Conservation (phyloP, 2,113 vertebrate genomes). For the Dipodomys merriami region DNA sequence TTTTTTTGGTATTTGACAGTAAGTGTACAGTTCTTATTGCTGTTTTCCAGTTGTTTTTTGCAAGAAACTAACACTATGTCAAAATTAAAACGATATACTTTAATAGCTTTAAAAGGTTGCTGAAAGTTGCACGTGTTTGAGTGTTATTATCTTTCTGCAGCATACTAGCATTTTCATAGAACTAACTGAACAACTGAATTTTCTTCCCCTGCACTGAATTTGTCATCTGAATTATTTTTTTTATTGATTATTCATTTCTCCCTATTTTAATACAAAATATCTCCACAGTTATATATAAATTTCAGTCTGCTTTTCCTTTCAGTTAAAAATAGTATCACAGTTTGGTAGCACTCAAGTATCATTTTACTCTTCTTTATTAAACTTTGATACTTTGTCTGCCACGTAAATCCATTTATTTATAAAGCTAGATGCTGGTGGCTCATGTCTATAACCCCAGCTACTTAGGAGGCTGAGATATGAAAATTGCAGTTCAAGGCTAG, state of each 20-base stretch:
- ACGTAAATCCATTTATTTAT: constrained; percentile 21
- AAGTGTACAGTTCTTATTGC: constrained; percentile 1
- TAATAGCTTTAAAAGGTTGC: not conserved
- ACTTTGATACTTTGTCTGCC: not conserved
- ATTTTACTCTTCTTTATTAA: not conserved
- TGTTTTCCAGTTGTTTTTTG: not conserved
- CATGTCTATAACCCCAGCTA: too few species aligned
- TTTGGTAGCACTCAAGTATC: not conserved
- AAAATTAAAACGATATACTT: constrained; percentile 2
- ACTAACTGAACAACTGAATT: not conserved
- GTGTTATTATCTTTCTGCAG: not conserved
- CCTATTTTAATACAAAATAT: not conserved
- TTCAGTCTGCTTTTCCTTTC: not conserved
- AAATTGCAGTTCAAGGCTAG: too few species aligned
- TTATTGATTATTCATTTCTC: not conserved
- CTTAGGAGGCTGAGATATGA: too few species aligned
- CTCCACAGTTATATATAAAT: constrained; percentile 2
- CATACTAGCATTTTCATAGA: constrained; percentile 1
- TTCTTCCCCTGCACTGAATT: not conserved
- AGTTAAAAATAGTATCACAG: not conserved
- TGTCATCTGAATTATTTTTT: not conserved
- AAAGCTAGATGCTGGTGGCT: too few species aligned
- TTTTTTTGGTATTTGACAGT: constrained; percentile 48
- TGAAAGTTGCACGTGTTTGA: not conserved
- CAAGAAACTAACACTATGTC: too few species aligned